A percentile compares a stretch with the other conserved stretches of the same genome.
phyloP scores from a whole-genome alignment of 2,888 invertebrate species.

The Syrista parreyssii region DNA sequence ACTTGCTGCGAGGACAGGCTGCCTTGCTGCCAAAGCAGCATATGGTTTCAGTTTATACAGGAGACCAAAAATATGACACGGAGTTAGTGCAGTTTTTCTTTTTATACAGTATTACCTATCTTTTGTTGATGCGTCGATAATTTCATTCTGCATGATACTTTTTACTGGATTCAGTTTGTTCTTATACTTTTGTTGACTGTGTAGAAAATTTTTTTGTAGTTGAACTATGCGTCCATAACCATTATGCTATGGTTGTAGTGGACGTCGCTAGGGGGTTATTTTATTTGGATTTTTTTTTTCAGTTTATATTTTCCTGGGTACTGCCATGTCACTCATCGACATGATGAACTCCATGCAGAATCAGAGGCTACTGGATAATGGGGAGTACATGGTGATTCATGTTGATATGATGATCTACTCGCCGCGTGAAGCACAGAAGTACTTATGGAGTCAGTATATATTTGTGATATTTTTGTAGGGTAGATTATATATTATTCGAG shows the following conservation, averaged over 20 bases:
- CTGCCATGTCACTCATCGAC: slow-evolving; percentile 85
- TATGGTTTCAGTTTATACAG: slow-evolving; percentile 86
- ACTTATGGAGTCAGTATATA: slow-evolving; percentile 79
- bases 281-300: slow-evolving; percentile 59
- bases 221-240: neutral
- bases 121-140: neutral
- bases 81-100: slow-evolving; percentile 69
- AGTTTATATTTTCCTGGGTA: slow-evolving; percentile 96
- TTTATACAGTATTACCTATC: neutral
- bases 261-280: neutral
- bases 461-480: neutral
- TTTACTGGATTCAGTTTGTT: neutral
- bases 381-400: slow-evolving; percentile 95
- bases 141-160: neutral
- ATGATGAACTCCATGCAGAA: slow-evolving; percentile 94
- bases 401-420: slow-evolving; percentile 93
- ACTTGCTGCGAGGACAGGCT: slow-evolving; percentile 82
- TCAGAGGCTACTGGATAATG: slow-evolving; percentile 86
- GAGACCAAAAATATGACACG: slow-evolving; percentile 88
- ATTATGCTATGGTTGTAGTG: neutral
- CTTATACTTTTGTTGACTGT: neutral
- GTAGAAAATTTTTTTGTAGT: neutral
- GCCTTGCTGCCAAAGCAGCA: slow-evolving; percentile 81
- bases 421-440: slow-evolving; percentile 79
- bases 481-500: neutral